Conservation (phyloP, 2,797 vertebrate species). For the Centropyge bicolor region DNA sequence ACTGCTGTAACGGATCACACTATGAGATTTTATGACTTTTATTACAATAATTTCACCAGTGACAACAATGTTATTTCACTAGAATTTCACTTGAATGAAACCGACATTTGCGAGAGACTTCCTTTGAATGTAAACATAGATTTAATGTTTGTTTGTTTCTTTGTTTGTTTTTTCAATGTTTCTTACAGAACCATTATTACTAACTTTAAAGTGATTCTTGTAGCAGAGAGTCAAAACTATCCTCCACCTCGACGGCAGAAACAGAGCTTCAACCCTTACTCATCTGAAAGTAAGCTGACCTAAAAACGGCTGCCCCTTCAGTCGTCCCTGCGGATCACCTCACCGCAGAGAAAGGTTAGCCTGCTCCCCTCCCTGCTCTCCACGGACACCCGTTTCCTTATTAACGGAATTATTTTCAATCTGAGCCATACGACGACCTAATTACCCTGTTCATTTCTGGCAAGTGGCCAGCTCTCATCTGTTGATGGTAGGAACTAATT, state of each 20-base stretch:
- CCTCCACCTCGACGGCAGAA: constrained; percentile 10
- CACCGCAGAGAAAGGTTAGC: constrained; percentile 73
- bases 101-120: background rate
- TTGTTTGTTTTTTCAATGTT: too few species aligned
- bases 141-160: background rate
- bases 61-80: background rate
- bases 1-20: background rate
- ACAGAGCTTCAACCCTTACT: constrained; percentile 25
- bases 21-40: background rate
- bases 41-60: background rate
- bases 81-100: constrained; percentile 18
- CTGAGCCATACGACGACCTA: constrained; percentile 81
- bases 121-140: too few species aligned
- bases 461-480: constrained; percentile 78
- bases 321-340: constrained; percentile 73
- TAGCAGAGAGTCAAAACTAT: background rate
- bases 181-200: background rate
- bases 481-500: constrained; percentile 79
- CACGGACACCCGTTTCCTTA: constrained; percentile 78
- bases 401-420: constrained; percentile 83
- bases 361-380: constrained; percentile 72
- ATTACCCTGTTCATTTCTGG: constrained; percentile 81
- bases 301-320: constrained; percentile 67
- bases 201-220: background rate
- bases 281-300: constrained; percentile 69